Base-by-base conservation (phyloP, 2,888 invertebrate species). In the Cryptocephalus primarius region DNA sequence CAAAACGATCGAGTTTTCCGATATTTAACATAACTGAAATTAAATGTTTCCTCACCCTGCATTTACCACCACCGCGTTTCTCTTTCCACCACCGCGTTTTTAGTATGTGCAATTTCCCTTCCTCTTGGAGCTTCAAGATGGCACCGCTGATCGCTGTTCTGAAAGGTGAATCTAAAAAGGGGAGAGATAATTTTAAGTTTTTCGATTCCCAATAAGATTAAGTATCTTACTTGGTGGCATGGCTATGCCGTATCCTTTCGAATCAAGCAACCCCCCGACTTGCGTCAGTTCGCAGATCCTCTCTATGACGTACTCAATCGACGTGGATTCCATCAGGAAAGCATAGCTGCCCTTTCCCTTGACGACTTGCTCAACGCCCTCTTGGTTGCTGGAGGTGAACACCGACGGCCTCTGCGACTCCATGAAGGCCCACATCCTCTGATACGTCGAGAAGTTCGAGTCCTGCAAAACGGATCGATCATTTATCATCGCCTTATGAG, bases 51-150 rank as follows among this genome's bases (percentile, higher is more conserved):
- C 78, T 77, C 73, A 86, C 87, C 65, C 86, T 79, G 67, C 90
- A 90, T 47, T 85, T 82, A 42, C 89, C 89, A 14, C 91, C 92
- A 13, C 91, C 92, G 32, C 89, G 79, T 72, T 86, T 89, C 71
- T 91, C 88, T 66, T 91, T 91, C 97, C 97, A 97, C 97, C 97
- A 99, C 66, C 88, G 85, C 32, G 92, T 90, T 76, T 96, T 96
- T 61, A 97, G 74, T 66, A 87, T 84, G 66, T 89, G 92, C 51
- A 97, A 76, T 70, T 85, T 87, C 40, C 95, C 95, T 68, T 90
- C 89, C 72, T 99, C 97, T 75, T 97, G 96, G 36, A 97, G 77
- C 71, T 90, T 90, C 43, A 97, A 74, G 57, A 99, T 92, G 40
- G 93, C 93, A 32, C 90, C 90, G 65, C 92, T 95, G 61, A 96